Percentiles rank a stretch among this genome's conserved stretches.
Evolutionary conservation across 2,113 vertebrate genomes (phyloP).

Genomic region (Pagrus major): DNA sequence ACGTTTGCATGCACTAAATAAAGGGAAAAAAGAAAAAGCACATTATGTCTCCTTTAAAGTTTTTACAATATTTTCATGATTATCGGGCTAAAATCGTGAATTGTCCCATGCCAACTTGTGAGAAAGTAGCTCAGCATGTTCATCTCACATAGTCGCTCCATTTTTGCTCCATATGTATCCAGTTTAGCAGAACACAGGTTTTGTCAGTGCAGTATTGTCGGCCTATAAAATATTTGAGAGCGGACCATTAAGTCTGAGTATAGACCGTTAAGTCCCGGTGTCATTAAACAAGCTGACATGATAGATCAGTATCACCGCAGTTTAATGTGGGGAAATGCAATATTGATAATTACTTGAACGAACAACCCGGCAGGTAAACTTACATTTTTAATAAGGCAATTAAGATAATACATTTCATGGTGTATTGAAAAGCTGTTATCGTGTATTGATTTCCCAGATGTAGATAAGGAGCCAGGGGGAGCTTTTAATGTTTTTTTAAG

Average conservation of each 20-base stretch:
- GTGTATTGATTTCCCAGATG: conserved; percentile 56
- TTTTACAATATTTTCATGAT: no score
- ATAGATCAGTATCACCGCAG: conserved; percentile 34
- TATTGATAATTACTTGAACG: conserved; percentile 23
- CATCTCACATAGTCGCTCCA: neutral
- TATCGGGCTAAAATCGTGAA: no score
- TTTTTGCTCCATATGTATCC: conserved; percentile 25
- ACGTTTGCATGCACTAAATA: no score
- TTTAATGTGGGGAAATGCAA: conserved; percentile 38
- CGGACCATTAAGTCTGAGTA: conserved; percentile 58
- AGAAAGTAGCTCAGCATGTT: conserved; percentile 10
- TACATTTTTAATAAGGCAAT: conserved; percentile 53
- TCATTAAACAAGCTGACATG: conserved; percentile 61
- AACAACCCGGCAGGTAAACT: neutral
- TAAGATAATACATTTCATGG: conserved; percentile 27
- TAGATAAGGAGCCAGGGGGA: conserved; percentile 46
- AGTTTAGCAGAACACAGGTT: conserved; percentile 54
- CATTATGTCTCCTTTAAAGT: no score
- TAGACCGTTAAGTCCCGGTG: conserved; percentile 52
- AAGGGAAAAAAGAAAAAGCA: no score
- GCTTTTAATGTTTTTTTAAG: conserved; percentile 40
- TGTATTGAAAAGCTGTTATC: conserved; percentile 47
- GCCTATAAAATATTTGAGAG: conserved; percentile 53
- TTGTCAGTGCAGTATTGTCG: conserved; percentile 28
- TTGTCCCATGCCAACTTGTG: no score